phyloP scores from a whole-genome alignment of 2,797 vertebrate species.

The Myotis myotis region DNA sequence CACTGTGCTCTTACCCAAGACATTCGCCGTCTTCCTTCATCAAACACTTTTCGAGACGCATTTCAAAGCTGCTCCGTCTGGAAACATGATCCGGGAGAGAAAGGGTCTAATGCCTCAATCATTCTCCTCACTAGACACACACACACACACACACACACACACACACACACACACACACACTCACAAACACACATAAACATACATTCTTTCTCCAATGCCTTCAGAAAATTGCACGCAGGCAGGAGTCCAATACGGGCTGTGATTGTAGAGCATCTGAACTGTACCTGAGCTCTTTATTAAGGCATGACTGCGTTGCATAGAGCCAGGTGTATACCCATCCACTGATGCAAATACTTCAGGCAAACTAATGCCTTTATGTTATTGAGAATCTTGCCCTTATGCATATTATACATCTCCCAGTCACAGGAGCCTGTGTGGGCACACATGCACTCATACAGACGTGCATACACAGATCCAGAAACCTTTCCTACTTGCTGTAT shows the following conservation, averaged over 20 bases:
- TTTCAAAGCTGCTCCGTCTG: neutral
- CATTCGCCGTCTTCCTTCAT: neutral
- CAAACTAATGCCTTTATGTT: conserved; percentile 43
- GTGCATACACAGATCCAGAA: neutral
- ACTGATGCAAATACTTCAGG: neutral
- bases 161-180: neutral
- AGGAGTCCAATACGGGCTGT: neutral
- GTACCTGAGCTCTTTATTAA: neutral
- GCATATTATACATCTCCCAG: neutral
- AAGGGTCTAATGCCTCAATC: neutral
- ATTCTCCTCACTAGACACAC: neutral
- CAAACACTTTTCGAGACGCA: conserved; percentile 54
- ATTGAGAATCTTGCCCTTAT: neutral
- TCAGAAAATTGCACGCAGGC: neutral
- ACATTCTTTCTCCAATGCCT: neutral
- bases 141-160: neutral
- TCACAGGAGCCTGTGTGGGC: neutral
- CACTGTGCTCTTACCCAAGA: neutral
- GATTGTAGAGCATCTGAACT: neutral
- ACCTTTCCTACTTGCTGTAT: neutral
- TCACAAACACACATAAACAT: neutral
- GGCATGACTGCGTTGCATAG: neutral
- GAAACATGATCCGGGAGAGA: conserved; percentile 47
- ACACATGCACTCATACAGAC: neutral
- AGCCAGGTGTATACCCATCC: neutral